A percentile compares a stretch with the other conserved stretches of the same genome.
Conservation (phyloP, 2,113 vertebrate genomes). For the Cathartes aura region DNA sequence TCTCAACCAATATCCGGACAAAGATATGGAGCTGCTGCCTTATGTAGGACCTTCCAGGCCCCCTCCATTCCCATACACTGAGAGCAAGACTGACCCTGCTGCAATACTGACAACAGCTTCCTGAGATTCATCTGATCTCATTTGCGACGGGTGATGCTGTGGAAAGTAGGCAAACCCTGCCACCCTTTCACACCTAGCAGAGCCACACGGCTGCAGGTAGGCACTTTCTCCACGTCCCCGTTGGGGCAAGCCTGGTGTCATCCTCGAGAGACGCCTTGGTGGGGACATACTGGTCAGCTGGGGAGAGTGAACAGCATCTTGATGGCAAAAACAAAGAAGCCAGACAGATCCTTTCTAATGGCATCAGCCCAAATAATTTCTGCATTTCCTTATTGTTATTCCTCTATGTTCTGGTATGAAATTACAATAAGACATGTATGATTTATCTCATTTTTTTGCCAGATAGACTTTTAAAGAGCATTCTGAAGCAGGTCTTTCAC, state of each 20-base stretch:
- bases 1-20: neutral
- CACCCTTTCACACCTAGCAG: neutral
- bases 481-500: neutral
- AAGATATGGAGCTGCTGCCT: neutral
- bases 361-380: neutral
- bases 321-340: neutral
- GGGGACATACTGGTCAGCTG: neutral
- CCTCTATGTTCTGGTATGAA: neutral
- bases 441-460: neutral
- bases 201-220: neutral
- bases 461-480: neutral
- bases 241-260: neutral
- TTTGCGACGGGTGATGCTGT: accelerated
- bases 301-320: neutral
- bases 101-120: neutral
- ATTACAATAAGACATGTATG: neutral
- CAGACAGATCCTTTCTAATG: neutral
- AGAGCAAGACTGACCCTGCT: neutral
- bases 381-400: neutral
- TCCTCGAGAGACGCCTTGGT: neutral
- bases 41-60: neutral
- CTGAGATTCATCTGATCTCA: neutral
- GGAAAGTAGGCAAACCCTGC: neutral
- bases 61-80: neutral
- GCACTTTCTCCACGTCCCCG: accelerated